These are phyloP conservation scores for Drosophila ochracea DNA, from an alignment of 2,888 invertebrate species.

Conservation along the genomic window DNA sequence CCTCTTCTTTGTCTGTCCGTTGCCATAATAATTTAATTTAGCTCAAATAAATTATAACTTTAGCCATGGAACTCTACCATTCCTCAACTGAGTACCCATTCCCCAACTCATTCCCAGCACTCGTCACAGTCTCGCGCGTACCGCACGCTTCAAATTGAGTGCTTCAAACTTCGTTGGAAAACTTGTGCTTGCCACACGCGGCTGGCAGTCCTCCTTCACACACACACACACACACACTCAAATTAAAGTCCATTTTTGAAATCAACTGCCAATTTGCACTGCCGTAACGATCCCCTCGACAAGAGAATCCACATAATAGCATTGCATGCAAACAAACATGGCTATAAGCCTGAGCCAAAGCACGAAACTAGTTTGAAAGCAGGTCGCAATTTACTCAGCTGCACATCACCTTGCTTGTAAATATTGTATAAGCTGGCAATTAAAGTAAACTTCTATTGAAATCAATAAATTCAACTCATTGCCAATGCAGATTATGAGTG, in stretches of 20 bases:
- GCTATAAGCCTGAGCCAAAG: conserved; percentile 45
- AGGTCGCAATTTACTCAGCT: conserved; percentile 41
- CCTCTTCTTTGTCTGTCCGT: conserved; percentile 31
- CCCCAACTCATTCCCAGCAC: conserved; percentile 27
- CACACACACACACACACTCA: conserved; percentile 39
- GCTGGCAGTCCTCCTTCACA: conserved; percentile 14
- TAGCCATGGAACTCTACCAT: conserved; percentile 26
- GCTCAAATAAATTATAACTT: conserved; percentile 78
- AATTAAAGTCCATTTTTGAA: conserved; percentile 75
- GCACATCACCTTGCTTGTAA: not conserved
- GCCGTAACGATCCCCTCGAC: conserved; percentile 16
- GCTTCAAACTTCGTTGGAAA: conserved; percentile 65
- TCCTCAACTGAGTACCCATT: conserved; percentile 4
- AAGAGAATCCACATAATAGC: conserved; percentile 55
- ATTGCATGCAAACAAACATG: conserved; percentile 73
- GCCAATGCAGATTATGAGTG: not conserved
- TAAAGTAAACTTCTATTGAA: not conserved
- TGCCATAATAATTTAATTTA: conserved; percentile 74
- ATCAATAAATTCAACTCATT: not conserved
- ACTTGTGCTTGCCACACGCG: conserved; percentile 33
- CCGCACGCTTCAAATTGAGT: conserved; percentile 70
- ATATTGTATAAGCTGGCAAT: not conserved
- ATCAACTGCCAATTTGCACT: conserved; percentile 75
- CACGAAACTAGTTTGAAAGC: conserved; percentile 61
- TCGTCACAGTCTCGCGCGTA: conserved; percentile 69